Percentiles rank a stretch among this genome's conserved stretches.
These are phyloP conservation scores for Scaptomyza cyrtandrae DNA, from an alignment of 2,888 invertebrate species.

Conservation along the genomic window DNA sequence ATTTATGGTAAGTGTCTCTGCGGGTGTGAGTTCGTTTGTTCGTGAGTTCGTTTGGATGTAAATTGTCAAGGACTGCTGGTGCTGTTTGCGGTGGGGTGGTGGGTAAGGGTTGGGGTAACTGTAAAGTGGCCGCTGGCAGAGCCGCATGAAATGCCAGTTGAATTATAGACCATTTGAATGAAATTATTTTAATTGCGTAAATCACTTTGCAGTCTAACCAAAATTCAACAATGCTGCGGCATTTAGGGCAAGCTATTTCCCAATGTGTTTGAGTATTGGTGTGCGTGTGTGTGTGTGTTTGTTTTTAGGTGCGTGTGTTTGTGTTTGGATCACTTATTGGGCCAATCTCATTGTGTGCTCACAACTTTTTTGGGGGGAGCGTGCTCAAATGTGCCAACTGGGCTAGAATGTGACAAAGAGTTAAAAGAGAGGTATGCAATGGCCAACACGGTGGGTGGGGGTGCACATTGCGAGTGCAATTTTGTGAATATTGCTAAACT, in stretches of 20 bases:
- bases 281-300: neutral
- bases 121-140: constrained; percentile 54
- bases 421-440: neutral
- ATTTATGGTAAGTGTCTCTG: constrained; percentile 45
- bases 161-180: constrained; percentile 78
- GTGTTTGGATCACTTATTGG: constrained; percentile 67
- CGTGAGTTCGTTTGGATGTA: neutral
- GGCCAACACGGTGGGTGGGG: neutral
- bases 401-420: constrained; percentile 14
- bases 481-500: constrained; percentile 31
- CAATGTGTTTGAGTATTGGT: neutral
- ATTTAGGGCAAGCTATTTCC: constrained; percentile 37
- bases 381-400: constrained; percentile 31
- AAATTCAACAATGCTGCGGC: constrained; percentile 72
- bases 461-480: constrained; percentile 20
- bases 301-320: constrained; percentile 14
- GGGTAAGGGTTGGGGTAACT: constrained; percentile 25
- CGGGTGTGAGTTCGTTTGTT: neutral
- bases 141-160: constrained; percentile 72
- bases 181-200: constrained; percentile 81
- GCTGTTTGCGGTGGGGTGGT: constrained; percentile 36
- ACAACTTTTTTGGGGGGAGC: constrained; percentile 49
- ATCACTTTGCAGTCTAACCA: constrained; percentile 75
- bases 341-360: constrained; percentile 66
- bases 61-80: constrained; percentile 46